These are phyloP conservation scores for Cyprinodon tularosa DNA, from an alignment of 2,113 vertebrate genomes.

Conservation along the genomic window DNA sequence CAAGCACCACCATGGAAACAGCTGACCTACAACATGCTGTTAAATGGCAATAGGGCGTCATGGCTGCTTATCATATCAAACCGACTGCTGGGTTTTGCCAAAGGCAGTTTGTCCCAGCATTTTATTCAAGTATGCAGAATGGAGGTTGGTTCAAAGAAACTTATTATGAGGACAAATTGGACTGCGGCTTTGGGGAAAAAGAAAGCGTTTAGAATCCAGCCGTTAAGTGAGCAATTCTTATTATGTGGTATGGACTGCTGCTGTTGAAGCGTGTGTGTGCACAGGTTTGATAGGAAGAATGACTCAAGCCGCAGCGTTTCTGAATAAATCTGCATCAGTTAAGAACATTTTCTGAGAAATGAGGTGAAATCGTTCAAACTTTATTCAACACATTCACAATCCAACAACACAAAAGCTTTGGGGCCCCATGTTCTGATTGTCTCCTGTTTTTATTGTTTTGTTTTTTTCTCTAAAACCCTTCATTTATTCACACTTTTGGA, in stretches of 20 bases:
- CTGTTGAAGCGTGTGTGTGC: conserved; percentile 13
- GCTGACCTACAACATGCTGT: conserved; percentile 18
- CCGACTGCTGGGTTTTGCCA: conserved; percentile 24
- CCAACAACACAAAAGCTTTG: conserved; percentile 61
- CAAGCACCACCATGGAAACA: conserved; percentile 50
- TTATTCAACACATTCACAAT: conserved; percentile 58
- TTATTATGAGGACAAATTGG: conserved; percentile 45
- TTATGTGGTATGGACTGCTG: conserved; percentile 15
- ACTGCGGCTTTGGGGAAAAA: conserved; percentile 38
- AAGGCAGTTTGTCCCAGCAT: conserved; percentile 18
- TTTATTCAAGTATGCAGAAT: conserved; percentile 12
- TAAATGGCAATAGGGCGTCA: background rate
- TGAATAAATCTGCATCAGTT: conserved; percentile 17
- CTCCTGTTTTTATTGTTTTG: conserved; percentile 10
- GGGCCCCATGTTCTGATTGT: conserved; percentile 74
- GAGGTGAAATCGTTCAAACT: conserved; percentile 56
- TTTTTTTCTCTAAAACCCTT: conserved; percentile 18
- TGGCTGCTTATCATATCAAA: conserved; percentile 44
- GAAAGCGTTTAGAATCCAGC: conserved; percentile 26
- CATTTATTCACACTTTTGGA: conserved; percentile 3
- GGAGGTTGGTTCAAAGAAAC: conserved; percentile 43
- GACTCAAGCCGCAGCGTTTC: background rate
- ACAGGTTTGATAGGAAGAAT: conserved; percentile 6
- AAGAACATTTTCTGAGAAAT: background rate
- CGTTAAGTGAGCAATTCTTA: conserved; percentile 35